Evolutionary conservation across 2,113 vertebrate genomes (phyloP).

Genomic region (Cepphus grylle): DNA sequence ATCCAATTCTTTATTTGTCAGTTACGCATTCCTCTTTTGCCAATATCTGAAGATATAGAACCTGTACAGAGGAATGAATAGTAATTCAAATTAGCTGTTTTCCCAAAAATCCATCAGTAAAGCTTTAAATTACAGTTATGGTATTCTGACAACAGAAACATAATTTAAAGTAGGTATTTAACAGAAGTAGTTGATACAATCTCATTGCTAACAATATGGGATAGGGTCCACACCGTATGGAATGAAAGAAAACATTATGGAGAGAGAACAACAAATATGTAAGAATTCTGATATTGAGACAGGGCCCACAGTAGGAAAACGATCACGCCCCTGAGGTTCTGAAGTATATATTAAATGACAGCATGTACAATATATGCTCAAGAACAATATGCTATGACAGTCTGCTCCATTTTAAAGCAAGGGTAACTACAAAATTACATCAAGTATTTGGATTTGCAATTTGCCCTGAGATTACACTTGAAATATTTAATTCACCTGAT

Average conservation of each 20-base stretch:
- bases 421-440: not conserved
- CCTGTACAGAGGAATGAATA: not conserved
- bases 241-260: not conserved
- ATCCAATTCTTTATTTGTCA: not conserved
- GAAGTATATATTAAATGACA: not conserved
- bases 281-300: not conserved
- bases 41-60: not conserved
- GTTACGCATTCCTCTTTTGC: not conserved
- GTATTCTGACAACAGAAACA: not conserved
- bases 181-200: not conserved
- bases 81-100: not conserved
- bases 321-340: not conserved
- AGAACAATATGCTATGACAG: not conserved
- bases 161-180: not conserved
- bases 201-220: not conserved
- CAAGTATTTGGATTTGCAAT: constrained; percentile 5
- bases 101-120: not conserved
- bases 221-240: not conserved
- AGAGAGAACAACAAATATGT: not conserved
- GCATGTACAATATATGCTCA: not conserved
- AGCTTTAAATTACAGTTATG: not conserved
- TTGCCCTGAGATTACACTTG: not conserved
- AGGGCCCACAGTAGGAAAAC: not conserved
- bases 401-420: not conserved
- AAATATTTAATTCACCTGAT: constrained; percentile 35